Evolutionary conservation across 2,113 vertebrate species (phyloP), one percentile per base, ranked within the genome.

Genomic region (Lates calcarifer): DNA sequence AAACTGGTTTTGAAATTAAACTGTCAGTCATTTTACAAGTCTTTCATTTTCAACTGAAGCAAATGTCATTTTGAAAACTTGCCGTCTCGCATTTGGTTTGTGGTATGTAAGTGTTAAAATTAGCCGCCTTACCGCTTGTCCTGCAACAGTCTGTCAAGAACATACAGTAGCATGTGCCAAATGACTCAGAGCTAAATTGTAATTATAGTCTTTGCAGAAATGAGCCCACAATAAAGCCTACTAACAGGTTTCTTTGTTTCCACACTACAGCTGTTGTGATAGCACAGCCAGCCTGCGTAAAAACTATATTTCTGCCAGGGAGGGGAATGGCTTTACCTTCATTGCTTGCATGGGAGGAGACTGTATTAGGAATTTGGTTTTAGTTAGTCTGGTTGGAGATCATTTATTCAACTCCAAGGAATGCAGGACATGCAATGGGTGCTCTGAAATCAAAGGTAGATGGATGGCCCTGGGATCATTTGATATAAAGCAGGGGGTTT

Each of bases 371-470:
- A 67, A 68, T 85, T 71, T 65, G 24, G 47, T 74, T 78, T 63
- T 67, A 83, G 88, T 85, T 85, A 70, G 60, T 91, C 81, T 83
- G 22, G 49, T 88, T 86, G 62, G 69, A 84, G 79, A 79, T 82
- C 55, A 60, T 78, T 84, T 75, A 75, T 60, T 79, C 70, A 63
- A 83, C 74, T 90, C 17, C 6, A 10, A 84, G 77, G 84, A 85
- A 85, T 88, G 87, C 86, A 22, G 57, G 62, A 79, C 79, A 70
- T 76, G 77, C 86, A 84, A 49, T 72, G 53, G 67, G 28, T 82
- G 81, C 66, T 74, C 62, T 64, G 53, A 78, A 82, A 93, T 93
- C 87, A 91, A 91, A 93, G 90, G 82, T 89, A 89, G 83, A 81
- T 64, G 77, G 82, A 51, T 51, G 33, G 83, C 81, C 37, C 26